A percentile compares a stretch with the other conserved stretches of the same genome.
Evolutionary conservation across 2,797 vertebrate genomes (phyloP).

Genomic region (Martes flavigula): DNA sequence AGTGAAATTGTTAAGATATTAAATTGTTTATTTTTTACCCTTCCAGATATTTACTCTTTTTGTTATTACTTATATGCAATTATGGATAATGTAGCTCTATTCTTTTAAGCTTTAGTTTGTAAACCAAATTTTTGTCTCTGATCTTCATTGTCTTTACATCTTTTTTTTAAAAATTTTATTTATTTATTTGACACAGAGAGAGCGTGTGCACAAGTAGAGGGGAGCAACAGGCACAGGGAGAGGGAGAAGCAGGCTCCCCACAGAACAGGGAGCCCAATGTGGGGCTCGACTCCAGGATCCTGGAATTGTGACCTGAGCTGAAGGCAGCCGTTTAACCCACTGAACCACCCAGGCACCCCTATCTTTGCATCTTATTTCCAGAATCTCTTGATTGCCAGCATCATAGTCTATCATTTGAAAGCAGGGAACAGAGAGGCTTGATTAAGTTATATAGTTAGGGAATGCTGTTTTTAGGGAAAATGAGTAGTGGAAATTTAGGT

Average conservation of each 20-base stretch:
- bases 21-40: neutral
- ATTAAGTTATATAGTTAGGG: neutral
- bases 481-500: neutral
- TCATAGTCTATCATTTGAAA: neutral
- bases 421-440: neutral
- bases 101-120: constrained; percentile 15
- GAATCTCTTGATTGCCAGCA: neutral
- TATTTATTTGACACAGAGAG: too few relatives aligned
- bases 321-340: too few relatives aligned
- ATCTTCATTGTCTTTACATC: constrained; percentile 1
- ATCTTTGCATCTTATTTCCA: neutral
- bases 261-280: too few relatives aligned
- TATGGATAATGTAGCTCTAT: neutral
- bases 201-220: too few relatives aligned
- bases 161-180: neutral
- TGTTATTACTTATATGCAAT: neutral
- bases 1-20: constrained; percentile 3
- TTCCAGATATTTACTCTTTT: neutral
- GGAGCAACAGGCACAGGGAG: too few relatives aligned
- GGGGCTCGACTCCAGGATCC: too few relatives aligned
- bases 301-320: too few relatives aligned
- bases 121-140: neutral
- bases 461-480: neutral
- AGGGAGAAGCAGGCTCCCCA: too few relatives aligned
- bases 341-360: neutral